Base-by-base conservation (phyloP, 2,888 invertebrate genomes). In the Drosophila nigricruria region DNA sequence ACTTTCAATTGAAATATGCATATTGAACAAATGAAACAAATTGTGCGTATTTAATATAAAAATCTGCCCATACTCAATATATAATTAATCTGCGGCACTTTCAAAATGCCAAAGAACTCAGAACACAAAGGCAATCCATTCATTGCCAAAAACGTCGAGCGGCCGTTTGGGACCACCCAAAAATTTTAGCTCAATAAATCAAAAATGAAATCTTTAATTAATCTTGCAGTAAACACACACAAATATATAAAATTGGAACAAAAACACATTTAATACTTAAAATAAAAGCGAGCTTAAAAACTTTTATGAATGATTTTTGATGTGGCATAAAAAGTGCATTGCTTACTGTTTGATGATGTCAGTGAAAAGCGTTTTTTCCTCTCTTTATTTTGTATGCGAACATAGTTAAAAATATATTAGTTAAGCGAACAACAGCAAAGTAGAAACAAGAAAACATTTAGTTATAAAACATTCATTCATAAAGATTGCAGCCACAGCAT, bases 201-300 rank as follows among this genome's bases (percentile, higher is more conserved):
- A 84, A 65, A 80, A 72, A 23, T 25, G 56, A 82, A 80, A 70
- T 73, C 67, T 64, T 69, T 82, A 80, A 84, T 84, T 82, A 84
- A 80, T 78, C 80, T 76, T 70, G 45, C 64, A 67, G 50, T 38
- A 64, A 45, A 53, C 47, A 77, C 47, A 77, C 25, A 60, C 10
- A 49, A 53, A 42, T 2, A 65, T 43, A 43, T 16, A 47, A 52
- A 61, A 52, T 16, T 30, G 30, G 20, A 34, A 52, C 23, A 45
- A 14, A 52, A 32, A 57, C n/a, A n/a, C n/a, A 34, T 36, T 49
- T 43, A 65, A 36, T 60, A 61, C 57, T 68, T 45, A 47, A 54
- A 61, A 61, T 56, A 64, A 72, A 72, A 12, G 16, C 38, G 58
- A 60, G 60, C 62, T 45, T 54, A 59, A 61, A 77, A 79, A 70